Evolutionary conservation across 2,888 invertebrate species (phyloP).

Genomic region (Calliphora vomitoria): DNA sequence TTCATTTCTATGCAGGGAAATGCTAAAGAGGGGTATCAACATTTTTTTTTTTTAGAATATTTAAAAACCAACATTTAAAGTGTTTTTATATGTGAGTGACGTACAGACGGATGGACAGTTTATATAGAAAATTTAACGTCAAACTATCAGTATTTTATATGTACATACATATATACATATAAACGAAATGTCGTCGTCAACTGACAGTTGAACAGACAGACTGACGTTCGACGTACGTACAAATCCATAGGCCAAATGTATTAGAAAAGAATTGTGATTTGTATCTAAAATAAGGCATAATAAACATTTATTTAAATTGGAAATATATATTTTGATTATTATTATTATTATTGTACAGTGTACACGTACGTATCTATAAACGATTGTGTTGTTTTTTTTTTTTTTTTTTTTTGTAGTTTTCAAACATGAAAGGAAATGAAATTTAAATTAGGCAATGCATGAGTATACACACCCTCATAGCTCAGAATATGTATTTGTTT

Average conservation of each 20-base stretch:
- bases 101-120: not conserved
- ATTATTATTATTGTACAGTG: too few relatives aligned
- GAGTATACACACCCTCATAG: not conserved
- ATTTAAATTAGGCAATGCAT: conserved; percentile 8
- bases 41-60: conserved; percentile 3
- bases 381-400: conserved; percentile 4
- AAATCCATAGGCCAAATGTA: not conserved
- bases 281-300: conserved; percentile 27
- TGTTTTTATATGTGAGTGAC: not conserved
- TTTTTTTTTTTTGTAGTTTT: not conserved
- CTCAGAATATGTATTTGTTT: not conserved
- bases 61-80: conserved; percentile 26
- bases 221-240: not conserved
- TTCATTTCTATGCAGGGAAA: not conserved
- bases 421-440: conserved; percentile 19
- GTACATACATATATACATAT: too few relatives aligned
- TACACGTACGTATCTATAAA: not conserved
- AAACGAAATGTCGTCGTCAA: not conserved
- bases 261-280: conserved; percentile 14
- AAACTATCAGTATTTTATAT: not conserved
- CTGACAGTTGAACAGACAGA: not conserved
- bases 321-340: conserved; percentile 29
- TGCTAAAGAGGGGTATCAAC: not conserved
- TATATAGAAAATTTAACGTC: conserved; percentile 2
- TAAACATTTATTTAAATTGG: conserved; percentile 44